Base-by-base conservation (phyloP, 2,797 vertebrate genomes). In the Aratinga solstitialis region DNA sequence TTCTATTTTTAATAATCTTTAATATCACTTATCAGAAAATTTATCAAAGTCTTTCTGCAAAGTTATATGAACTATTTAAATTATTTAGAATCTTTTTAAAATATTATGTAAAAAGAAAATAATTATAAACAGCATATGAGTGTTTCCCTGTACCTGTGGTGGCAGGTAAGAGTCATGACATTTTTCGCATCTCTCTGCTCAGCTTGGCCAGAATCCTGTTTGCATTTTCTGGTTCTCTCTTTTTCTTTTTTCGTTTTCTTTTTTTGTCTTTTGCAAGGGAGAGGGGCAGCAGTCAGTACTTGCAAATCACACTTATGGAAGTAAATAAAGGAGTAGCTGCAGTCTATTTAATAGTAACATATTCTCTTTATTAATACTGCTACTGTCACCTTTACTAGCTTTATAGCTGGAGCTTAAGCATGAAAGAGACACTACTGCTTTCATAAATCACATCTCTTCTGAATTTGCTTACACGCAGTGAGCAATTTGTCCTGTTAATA, bases 401-500 rank as follows among this genome's bases (percentile, higher is more conserved):
- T 90, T 91, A 77, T 58, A 74, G 48, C 68, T 80, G 48, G 58
- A 84, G 45, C 23, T 67, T 80, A 87, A 95, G 54, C 32, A 76
- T 16, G 3, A 84, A 43, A 88, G 83, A 93, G 84, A 74, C n/a
- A 73, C 20, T 51, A 90, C 29, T 36, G 38, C 51, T 81, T 95
- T 69, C 59, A 32, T 69, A 95, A 93, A 58, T 75, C 66, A 69
- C 34, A 66, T 62, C 69, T 77, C 75, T 86, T 48, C 47, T 67
- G 47, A 94, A 94, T 90, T 89, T 94, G 42, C 85, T 75, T 69
- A 63, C 79, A 87, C 5, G 10, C 16, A 27, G 4, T 51, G 71
- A 89, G 54, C 48, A 78, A 80, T 92, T 85, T 81, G 83, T 92
- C 62, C 63, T n/a, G 4, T 82, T 95, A 93, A 89, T 90, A 76